Evolutionary conservation across 1,140 invertebrate genomes (phyloP).

Genomic region (Drosophila setifemur): DNA sequence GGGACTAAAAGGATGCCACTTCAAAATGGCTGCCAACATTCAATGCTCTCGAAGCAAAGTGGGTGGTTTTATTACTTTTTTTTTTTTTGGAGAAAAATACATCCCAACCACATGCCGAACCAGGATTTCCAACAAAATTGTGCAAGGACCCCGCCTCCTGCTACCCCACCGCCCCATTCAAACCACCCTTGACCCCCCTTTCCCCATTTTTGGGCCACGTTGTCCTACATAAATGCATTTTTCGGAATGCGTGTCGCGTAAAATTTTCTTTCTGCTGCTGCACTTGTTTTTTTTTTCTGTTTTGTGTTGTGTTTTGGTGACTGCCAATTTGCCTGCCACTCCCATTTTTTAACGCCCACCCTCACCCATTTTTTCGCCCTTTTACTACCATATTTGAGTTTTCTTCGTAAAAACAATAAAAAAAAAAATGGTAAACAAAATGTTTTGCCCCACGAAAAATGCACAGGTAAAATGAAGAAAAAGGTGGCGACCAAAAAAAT

Average conservation of each 20-base stretch:
- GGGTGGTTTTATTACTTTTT: no score
- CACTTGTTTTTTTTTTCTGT: constrained; percentile 18
- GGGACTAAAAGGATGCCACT: constrained; percentile 35
- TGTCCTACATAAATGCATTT: constrained; percentile 64
- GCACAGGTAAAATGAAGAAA: no score
- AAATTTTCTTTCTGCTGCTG: constrained; percentile 36
- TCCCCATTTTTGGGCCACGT: constrained; percentile 5
- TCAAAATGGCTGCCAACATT: constrained; percentile 58
- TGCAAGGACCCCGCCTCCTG: constrained; percentile 20
- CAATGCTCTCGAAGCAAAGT: constrained; percentile 40
- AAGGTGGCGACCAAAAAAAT: no score
- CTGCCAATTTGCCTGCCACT: constrained; percentile 63
- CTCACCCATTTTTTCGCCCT: not conserved
- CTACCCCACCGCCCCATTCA: not conserved
- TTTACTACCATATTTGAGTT: not conserved
- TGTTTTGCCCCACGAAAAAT: no score
- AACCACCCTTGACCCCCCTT: not conserved
- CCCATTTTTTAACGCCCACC: not conserved
- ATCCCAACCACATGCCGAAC: constrained; percentile 44
- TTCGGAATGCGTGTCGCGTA: constrained; percentile 71
- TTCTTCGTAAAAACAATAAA: no score
- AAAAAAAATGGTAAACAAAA: no score
- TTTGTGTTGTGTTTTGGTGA: constrained; percentile 7
- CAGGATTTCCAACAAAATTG: constrained; percentile 72
- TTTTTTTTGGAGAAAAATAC: not conserved